Base-by-base conservation (phyloP, 2,888 invertebrate genomes). In the Mantis religiosa region DNA sequence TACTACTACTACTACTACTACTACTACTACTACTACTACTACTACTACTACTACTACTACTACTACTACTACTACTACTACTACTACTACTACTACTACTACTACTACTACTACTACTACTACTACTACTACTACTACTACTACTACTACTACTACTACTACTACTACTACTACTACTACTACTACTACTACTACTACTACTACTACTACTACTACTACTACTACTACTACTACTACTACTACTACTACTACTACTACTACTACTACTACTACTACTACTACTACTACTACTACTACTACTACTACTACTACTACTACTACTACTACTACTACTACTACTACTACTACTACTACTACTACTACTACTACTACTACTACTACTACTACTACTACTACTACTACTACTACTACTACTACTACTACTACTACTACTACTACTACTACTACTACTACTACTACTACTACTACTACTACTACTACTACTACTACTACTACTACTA, bases 91-190 rank as follows among this genome's bases (percentile, higher is more conserved):
- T 81, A 81, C 81, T 81, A 81, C 81, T 81, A 90, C 88, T 89
- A 89, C 41, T 90, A 91, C 84, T 89, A 90, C 84, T 91, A 90
- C 84, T 85, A 85, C 88, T 89, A n/a, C 81, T 88, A 84, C 91
- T 91, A 20, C 91, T 7, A 27, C 84, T 1, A 28, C 84, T 84
- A 8, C 84, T 90, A 84, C 86, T n/a, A n/a, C 14, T 28, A 85
- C 8, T 28, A 84, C 84, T 28, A 84, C 84, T 28, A 7, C 84
- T 7, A 84, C 84, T 84, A 27, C 84, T 9, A n/a, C 8, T 28
- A 84, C 14, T 84, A 14, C 84, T 14, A 84, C 28, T 28, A n/a
- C 41, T 54, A 34, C 86, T 47, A 14, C 54, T 1, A 54, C 54
- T 89, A 89, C 86, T 90, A 89, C 71, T 86, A 89, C 83, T 90